phyloP scores from a whole-genome alignment of 2,797 vertebrate species.

The Dicrostonyx torquatus region DNA sequence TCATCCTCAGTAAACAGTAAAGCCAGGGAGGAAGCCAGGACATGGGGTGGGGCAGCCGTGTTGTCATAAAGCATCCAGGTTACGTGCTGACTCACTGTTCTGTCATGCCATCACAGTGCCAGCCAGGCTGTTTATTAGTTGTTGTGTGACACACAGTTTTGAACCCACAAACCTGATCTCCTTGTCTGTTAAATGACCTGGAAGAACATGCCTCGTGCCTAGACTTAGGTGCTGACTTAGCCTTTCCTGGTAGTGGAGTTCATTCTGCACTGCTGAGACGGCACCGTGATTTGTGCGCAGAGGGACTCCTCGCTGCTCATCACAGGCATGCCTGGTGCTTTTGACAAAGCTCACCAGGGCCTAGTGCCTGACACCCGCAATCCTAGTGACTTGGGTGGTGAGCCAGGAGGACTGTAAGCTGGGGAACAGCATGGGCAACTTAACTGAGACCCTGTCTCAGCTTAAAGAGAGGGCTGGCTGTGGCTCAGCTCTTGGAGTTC shows the following conservation, averaged over 20 bases:
- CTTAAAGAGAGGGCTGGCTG: neutral
- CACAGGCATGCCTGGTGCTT: neutral
- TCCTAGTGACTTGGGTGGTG: neutral
- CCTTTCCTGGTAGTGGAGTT: neutral
- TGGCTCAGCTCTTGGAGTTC: neutral
- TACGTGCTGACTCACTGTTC: neutral
- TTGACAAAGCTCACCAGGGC: neutral
- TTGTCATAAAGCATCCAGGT: neutral
- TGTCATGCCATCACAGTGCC: neutral
- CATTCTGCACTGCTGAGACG: neutral
- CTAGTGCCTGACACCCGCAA: neutral
- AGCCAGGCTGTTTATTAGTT: neutral
- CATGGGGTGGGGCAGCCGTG: neutral
- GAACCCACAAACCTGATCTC: neutral
- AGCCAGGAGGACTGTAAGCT: neutral
- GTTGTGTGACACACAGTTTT: neutral
- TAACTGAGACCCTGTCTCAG: neutral
- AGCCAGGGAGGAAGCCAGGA: neutral
- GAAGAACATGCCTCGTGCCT: neutral
- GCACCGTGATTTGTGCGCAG: neutral
- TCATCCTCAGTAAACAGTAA: constrained; percentile 46
- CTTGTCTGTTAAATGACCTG: neutral
- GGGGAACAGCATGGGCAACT: neutral
- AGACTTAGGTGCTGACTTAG: neutral
- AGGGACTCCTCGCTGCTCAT: neutral